These are phyloP conservation scores for Allygus modestus DNA, from an alignment of 2,888 invertebrate genomes.

Conservation along the genomic window DNA sequence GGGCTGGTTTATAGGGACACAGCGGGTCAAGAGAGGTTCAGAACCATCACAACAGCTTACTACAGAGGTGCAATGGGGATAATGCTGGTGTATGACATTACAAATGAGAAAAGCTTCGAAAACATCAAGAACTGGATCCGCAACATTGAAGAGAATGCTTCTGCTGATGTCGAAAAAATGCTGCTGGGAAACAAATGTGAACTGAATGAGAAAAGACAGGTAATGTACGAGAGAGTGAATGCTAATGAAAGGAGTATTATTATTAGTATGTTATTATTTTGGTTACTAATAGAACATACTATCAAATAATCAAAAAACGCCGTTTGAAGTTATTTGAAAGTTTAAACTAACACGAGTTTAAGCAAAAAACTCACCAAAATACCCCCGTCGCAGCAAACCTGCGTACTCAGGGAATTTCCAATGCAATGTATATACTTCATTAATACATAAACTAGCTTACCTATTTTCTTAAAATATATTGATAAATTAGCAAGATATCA, in stretches of 20 bases:
- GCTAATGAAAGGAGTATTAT: not conserved
- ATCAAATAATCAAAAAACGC: too few relatives aligned
- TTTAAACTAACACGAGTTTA: too few relatives aligned
- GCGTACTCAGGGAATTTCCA: too few relatives aligned
- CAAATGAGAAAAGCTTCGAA: conserved; percentile 99
- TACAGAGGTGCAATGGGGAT: conserved; percentile 99
- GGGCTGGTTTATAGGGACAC: conserved; percentile 87
- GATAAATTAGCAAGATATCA: too few relatives aligned
- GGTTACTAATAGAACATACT: not conserved
- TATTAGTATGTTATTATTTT: not conserved
- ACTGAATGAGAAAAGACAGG: conserved; percentile 95
- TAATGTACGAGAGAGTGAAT: conserved; percentile 71
- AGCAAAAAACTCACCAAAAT: too few relatives aligned
- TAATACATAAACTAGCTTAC: too few relatives aligned
- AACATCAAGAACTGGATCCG: conserved; percentile 99
- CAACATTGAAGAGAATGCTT: conserved; percentile 99
- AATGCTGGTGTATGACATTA: conserved; percentile 99
- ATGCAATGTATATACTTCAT: too few relatives aligned
- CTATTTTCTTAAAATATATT: too few relatives aligned
- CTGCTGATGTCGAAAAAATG: conserved; percentile 99
- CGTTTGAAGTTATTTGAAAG: too few relatives aligned
- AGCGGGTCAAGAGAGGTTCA: conserved; percentile 98
- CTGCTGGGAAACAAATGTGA: conserved; percentile 99
- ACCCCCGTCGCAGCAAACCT: too few relatives aligned
- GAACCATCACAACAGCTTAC: conserved; percentile 99